Conservation (phyloP, 37 sponge, comb jelly and placozoan genomes). For the Lycopodina hypogea region DNA sequence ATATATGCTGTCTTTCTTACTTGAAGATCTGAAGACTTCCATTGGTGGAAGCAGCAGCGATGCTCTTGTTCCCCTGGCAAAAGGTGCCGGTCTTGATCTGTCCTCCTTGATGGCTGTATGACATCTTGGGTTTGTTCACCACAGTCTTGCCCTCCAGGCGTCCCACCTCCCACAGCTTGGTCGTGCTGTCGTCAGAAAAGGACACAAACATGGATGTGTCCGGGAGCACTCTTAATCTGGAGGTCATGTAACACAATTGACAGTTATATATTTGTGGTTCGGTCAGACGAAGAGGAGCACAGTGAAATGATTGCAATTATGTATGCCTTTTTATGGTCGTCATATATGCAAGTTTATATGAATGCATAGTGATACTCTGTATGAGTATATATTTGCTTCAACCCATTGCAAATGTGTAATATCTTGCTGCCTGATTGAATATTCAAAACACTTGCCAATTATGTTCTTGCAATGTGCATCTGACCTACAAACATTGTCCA, state of each 20-base stretch:
- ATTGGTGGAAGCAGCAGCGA: constrained; percentile 58
- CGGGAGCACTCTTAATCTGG: constrained; percentile 50
- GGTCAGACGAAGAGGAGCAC: constrained; percentile 2
- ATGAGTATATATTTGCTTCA: too few relatives aligned
- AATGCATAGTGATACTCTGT: too few relatives aligned
- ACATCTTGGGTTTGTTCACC: constrained; percentile 56
- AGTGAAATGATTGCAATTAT: too few relatives aligned
- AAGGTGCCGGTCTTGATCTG: constrained; percentile 51
- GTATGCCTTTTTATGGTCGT: too few relatives aligned
- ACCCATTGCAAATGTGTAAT: too few relatives aligned
- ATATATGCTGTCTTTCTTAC: too few relatives aligned
- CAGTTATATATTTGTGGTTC: too few relatives aligned
- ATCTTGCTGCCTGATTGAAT: too few relatives aligned
- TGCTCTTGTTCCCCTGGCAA: constrained; percentile 31
- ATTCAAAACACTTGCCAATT: too few relatives aligned
- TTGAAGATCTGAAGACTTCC: constrained; percentile 44
- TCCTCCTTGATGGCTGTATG: constrained; percentile 46
- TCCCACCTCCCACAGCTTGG: constrained; percentile 87
- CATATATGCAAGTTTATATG: too few relatives aligned
- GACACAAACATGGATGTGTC: constrained; percentile 80
- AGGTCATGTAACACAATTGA: neutral
- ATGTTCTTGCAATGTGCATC: too few relatives aligned
- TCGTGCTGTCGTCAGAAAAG: constrained; percentile 81
- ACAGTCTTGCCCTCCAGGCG: constrained; percentile 72
- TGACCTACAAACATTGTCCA: too few relatives aligned